phyloP scores from a whole-genome alignment of 1,140 invertebrate species.

The Diuraphis noxia region DNA sequence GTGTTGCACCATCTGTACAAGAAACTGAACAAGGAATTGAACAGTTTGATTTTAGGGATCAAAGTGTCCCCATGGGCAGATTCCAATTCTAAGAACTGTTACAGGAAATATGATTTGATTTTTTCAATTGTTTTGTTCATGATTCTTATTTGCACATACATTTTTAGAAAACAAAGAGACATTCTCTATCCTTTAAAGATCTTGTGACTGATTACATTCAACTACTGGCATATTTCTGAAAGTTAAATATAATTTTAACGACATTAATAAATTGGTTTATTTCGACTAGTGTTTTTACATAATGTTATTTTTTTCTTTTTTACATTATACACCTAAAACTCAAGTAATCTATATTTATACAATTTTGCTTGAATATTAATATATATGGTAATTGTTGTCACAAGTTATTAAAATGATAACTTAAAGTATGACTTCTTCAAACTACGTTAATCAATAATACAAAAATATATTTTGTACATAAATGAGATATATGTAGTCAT shows the following conservation, averaged over 20 bases:
- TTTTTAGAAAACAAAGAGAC: conserved; percentile 34
- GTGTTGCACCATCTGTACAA: conserved; percentile 77
- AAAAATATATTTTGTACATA: conserved; percentile 34
- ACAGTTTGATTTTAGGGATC: conserved; percentile 77
- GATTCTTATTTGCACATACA: conserved; percentile 28
- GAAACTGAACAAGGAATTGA: conserved; percentile 67
- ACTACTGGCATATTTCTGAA: conserved; percentile 15
- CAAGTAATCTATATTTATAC: not conserved
- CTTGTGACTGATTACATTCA: conserved; percentile 24
- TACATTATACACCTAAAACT: not conserved
- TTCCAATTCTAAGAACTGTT: conserved; percentile 73
- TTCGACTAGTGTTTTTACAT: conserved; percentile 35
- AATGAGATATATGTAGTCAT: conserved; percentile 29
- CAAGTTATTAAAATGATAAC: not conserved
- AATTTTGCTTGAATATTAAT: conserved; percentile 9
- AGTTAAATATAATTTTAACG: conserved; percentile 1
- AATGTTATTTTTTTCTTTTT: conserved; percentile 27
- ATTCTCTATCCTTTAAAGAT: not conserved
- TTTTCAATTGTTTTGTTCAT: conserved; percentile 42
- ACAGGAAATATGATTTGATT: conserved; percentile 43
- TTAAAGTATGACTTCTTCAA: not conserved
- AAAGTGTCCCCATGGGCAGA: conserved; percentile 74
- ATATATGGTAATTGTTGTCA: not conserved
- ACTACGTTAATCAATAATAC: not conserved
- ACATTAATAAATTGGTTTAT: conserved; percentile 42